phyloP scores from a whole-genome alignment of 2,797 vertebrate species.

The Amblyraja radiata region DNA sequence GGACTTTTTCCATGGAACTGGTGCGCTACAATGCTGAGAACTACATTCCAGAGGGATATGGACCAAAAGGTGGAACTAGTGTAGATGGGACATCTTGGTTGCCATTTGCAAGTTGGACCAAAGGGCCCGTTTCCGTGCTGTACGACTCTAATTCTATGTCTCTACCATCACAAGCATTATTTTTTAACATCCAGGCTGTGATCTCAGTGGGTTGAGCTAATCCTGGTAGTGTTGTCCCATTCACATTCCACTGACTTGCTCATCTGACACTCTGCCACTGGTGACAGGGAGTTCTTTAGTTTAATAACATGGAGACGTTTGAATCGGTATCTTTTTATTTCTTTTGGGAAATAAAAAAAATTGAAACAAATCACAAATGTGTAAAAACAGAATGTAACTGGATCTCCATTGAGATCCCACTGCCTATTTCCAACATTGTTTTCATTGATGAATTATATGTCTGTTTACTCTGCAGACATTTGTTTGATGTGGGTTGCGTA shows the following conservation, averaged over 20 bases:
- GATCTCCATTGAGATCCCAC: not conserved
- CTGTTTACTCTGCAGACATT: not conserved
- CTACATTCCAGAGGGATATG: too few relatives aligned
- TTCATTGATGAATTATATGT: not conserved
- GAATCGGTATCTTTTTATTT: not conserved
- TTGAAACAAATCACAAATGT: not conserved
- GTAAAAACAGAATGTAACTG: not conserved
- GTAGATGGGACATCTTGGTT: too few relatives aligned
- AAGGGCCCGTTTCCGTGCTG: too few relatives aligned
- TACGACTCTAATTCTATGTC: too few relatives aligned
- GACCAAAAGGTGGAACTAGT: too few relatives aligned
- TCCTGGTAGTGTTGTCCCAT: too few relatives aligned
- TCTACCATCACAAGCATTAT: too few relatives aligned
- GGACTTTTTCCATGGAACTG: too few relatives aligned
- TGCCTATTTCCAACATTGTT: not conserved
- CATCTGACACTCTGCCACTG: not conserved
- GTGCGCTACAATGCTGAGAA: too few relatives aligned
- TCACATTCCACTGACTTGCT: too few relatives aligned
- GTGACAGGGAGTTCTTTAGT: not conserved
- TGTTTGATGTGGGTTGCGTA: constrained; percentile 5
- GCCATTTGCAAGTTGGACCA: too few relatives aligned
- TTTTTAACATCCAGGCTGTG: not conserved
- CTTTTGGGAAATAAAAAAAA: not conserved
- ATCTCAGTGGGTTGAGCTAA: not conserved
- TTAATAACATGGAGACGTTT: not conserved